Percentiles rank a stretch among this genome's conserved stretches.
phyloP scores from a whole-genome alignment of 2,888 invertebrate genomes.

The Mimachlamys varia region DNA sequence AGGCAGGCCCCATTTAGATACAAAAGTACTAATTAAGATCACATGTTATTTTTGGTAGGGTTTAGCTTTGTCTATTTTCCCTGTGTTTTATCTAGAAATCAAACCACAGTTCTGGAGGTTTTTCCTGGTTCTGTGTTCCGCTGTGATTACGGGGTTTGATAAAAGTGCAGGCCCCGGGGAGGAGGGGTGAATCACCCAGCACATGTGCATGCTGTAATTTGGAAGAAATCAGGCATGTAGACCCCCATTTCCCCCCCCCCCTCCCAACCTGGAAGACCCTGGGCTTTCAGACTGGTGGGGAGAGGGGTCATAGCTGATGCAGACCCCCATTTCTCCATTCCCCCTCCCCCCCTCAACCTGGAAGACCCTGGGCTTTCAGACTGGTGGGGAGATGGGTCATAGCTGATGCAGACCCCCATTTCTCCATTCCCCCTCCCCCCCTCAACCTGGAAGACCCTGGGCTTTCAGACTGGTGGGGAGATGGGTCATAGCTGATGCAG shows the following conservation, averaged over 20 bases:
- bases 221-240: not conserved
- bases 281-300: not conserved
- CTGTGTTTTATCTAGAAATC: not conserved
- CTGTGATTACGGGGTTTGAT: not conserved
- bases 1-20: not conserved
- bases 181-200: slow-evolving; percentile 7
- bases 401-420: not conserved
- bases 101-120: not conserved
- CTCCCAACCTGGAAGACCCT: not conserved
- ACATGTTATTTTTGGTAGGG: not conserved
- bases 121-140: not conserved
- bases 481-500: not conserved
- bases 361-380: not conserved
- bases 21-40: not conserved
- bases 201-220: slow-evolving; percentile 27
- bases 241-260: not conserved
- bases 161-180: slow-evolving; percentile 5
- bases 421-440: too few species aligned
- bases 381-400: not conserved
- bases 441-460: not conserved
- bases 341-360: not conserved
- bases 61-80: not conserved
- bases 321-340: not conserved
- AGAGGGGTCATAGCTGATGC: not conserved
- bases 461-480: not conserved